Base-by-base conservation (phyloP, 2,888 invertebrate species). In the Sisyra terminalis region DNA sequence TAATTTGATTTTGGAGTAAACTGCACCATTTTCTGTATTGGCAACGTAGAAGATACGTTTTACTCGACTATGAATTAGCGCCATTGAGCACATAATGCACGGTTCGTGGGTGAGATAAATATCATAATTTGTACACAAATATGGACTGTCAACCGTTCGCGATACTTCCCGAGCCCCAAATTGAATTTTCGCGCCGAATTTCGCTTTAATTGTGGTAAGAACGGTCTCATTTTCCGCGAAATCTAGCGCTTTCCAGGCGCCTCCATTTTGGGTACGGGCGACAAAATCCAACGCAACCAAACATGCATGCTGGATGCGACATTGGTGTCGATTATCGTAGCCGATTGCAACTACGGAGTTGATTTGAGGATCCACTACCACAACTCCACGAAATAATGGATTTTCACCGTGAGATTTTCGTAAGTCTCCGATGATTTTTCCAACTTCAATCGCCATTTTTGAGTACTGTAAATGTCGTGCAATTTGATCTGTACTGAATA, bases 31-130 rank as follows among this genome's bases (percentile, higher is more conserved):
- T 0, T 50, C 44, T 1, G 60, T 57, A 45, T 24, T 24, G 0
- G 64, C 54, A 4, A 74, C 69, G 56, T 80, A 94, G 59, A 93
- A 94, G 2, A 94, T 76, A 45, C 86, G 69, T 42, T 75, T 75
- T 0, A 75, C 78, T 47, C 96, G 67, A n/a, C 90, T 87, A 60
- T 97, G 96, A 0, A 93, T 71, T 43, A 97, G 64, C 0, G 85
- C 94, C 96, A 97, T 97, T 0, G 89, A 70, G 63, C 97, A 97
- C 82, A 96, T 88, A 1, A 86, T 57, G 62, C 97, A 97, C 0
- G 96, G 94, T 58, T 97, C 96, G 46, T 71, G 70, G 0, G 81
- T 71, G 34, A 86, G 58, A 56, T 88, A 94, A 2, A 86, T 63
- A 63, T 87, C 80, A 59, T 86, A 90, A 2, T 85, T 85, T 0